Evolutionary conservation across 2,888 invertebrate species (phyloP).

Genomic region (Agapetus fuscipes): DNA sequence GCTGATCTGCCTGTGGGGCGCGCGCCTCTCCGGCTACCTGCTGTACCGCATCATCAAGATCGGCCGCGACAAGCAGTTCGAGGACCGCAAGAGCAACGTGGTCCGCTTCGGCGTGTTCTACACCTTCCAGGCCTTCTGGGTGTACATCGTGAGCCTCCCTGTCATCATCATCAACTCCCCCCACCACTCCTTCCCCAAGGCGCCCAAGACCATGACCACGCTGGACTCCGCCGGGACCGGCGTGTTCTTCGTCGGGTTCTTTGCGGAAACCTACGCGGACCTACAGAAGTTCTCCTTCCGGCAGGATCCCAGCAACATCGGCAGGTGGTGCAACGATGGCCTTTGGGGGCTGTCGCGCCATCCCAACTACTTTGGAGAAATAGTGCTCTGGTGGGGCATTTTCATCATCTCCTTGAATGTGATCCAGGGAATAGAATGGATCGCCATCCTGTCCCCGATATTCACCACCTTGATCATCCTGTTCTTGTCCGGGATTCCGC

Average conservation of each 20-base stretch:
- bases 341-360: slow-evolving; percentile 84
- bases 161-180: slow-evolving; percentile 87
- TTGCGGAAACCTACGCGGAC: slow-evolving; percentile 86
- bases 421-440: slow-evolving; percentile 76
- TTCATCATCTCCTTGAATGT: slow-evolving; percentile 83
- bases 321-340: slow-evolving; percentile 88
- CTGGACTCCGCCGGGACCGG: slow-evolving; percentile 79
- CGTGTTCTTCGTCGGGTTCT: slow-evolving; percentile 72
- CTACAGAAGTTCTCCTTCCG: slow-evolving; percentile 86
- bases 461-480: slow-evolving; percentile 81
- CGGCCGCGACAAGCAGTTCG: slow-evolving; percentile 84
- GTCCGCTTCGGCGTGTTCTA: slow-evolving; percentile 88
- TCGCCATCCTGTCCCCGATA: slow-evolving; percentile 76
- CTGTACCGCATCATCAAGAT: slow-evolving; percentile 86
- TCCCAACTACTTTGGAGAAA: slow-evolving; percentile 93
- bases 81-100: slow-evolving; percentile 77
- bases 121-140: slow-evolving; percentile 89
- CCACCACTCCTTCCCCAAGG: slow-evolving; percentile 61
- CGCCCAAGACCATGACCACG: slow-evolving; percentile 79
- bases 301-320: slow-evolving; percentile 79
- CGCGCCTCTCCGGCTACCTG: slow-evolving; percentile 75
- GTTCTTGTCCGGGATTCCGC: slow-evolving; percentile 84
- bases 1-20: slow-evolving; percentile 82
- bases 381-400: slow-evolving; percentile 89
- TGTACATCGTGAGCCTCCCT: slow-evolving; percentile 81